Evolutionary conservation across 2,888 invertebrate genomes (phyloP).

Genomic region (Drosophila rellima): DNA sequence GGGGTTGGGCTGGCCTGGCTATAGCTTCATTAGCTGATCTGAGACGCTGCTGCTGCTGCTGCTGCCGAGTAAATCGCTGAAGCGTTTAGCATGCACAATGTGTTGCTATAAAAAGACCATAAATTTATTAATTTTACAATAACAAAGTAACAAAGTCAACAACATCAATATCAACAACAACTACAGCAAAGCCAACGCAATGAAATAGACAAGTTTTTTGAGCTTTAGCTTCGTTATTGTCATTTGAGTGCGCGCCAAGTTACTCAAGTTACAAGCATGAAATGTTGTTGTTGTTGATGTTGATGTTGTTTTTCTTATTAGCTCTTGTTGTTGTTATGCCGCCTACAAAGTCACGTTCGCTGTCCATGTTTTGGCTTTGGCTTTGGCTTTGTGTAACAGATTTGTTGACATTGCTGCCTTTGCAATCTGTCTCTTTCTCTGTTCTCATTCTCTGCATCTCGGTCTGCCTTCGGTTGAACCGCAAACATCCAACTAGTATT

Average conservation of each 20-base stretch:
- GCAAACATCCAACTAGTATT: slow-evolving; percentile 25
- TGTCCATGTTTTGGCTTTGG: slow-evolving; percentile 15
- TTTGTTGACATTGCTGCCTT: slow-evolving; percentile 39
- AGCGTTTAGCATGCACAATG: slow-evolving; percentile 68
- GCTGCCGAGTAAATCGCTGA: slow-evolving; percentile 58
- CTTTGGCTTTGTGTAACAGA: slow-evolving; percentile 22
- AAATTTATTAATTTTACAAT: slow-evolving; percentile 59
- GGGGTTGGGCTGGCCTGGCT: slow-evolving; percentile 16
- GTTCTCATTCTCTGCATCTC: neutral
- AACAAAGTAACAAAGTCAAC: slow-evolving; percentile 39
- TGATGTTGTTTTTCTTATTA: slow-evolving; percentile 14
- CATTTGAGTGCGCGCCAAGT: slow-evolving; percentile 61
- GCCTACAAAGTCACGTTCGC: slow-evolving; percentile 52
- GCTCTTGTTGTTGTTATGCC: slow-evolving; percentile 18
- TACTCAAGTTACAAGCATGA: slow-evolving; percentile 55
- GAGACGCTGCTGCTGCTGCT: slow-evolving; percentile 24
- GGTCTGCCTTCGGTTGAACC: slow-evolving; percentile 23
- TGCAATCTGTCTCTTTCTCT: neutral
- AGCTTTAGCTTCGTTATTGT: slow-evolving; percentile 53
- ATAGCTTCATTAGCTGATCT: slow-evolving; percentile 44
- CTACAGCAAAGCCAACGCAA: slow-evolving; percentile 7
- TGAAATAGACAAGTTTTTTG: slow-evolving; percentile 63
- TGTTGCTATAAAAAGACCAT: slow-evolving; percentile 46
- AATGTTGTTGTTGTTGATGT: slow-evolving; percentile 13
- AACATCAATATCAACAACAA: slow-evolving; percentile 16